phyloP scores from a whole-genome alignment of 1,140 invertebrate genomes.

The Mycetomoellerius zeteki region DNA sequence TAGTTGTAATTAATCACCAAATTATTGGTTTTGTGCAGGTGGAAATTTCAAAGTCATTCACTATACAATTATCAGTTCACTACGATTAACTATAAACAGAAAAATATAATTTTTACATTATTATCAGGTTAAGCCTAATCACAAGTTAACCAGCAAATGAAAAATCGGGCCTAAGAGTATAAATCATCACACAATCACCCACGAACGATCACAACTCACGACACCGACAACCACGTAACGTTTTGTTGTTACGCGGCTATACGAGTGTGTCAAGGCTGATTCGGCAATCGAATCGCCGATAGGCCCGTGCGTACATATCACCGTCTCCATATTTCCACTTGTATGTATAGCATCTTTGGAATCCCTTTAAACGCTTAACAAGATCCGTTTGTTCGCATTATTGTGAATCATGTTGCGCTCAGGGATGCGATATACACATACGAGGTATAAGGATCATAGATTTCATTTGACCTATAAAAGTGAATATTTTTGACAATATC shows the following conservation, averaged over 20 bases:
- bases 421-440: not conserved
- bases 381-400: not conserved
- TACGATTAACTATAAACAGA: too few relatives aligned
- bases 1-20: too few relatives aligned
- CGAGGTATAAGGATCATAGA: not conserved
- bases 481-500: not conserved
- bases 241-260: constrained; percentile 34
- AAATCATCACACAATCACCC: not conserved
- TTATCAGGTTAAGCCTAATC: too few relatives aligned
- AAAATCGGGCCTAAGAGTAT: not conserved
- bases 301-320: constrained; percentile 2
- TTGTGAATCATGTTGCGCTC: not conserved
- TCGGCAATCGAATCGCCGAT: constrained; percentile 44
- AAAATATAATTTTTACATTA: too few relatives aligned
- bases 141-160: too few relatives aligned
- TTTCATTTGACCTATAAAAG: constrained; percentile 6
- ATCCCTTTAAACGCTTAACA: constrained; percentile 23
- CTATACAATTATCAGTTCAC: too few relatives aligned
- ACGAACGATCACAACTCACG: constrained; percentile 4
- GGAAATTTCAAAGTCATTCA: too few relatives aligned
- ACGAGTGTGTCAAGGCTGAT: constrained; percentile 70
- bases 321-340: constrained; percentile 3
- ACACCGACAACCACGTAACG: constrained; percentile 24
- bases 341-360: not conserved
- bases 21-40: too few relatives aligned